phyloP scores from a whole-genome alignment of 2,113 vertebrate species.

The Erythrocebus patas region DNA sequence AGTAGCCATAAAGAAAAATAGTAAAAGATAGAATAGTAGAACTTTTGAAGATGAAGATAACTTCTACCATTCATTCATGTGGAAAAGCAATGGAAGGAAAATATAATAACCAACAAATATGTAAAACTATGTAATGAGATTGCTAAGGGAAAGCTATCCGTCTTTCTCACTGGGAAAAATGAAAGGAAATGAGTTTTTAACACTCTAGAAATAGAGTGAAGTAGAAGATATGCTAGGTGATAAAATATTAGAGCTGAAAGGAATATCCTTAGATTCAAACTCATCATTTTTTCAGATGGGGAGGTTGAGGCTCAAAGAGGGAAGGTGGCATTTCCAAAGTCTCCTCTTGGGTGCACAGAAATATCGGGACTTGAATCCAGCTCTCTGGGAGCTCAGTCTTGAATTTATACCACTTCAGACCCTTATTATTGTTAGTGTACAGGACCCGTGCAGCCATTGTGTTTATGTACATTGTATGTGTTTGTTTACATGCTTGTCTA shows the following conservation, averaged over 20 bases:
- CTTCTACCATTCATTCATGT: constrained; percentile 36
- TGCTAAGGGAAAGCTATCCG: constrained; percentile 35
- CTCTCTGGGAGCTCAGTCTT: neutral
- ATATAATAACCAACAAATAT: constrained; percentile 64
- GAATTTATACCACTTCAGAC: neutral
- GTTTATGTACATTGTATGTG: neutral
- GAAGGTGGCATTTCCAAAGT: constrained; percentile 16
- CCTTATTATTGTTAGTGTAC: neutral
- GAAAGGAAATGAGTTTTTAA: constrained; percentile 56
- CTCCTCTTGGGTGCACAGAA: neutral
- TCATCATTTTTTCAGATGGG: constrained; percentile 15
- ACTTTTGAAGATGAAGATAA: constrained; percentile 47
- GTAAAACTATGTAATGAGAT: constrained; percentile 65
- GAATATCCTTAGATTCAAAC: neutral
- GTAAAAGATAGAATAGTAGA: constrained; percentile 27
- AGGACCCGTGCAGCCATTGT: neutral
- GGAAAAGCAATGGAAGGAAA: constrained; percentile 52
- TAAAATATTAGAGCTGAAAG: neutral
- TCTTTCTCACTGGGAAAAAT: constrained; percentile 54
- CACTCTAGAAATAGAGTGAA: neutral
- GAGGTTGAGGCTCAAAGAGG: neutral
- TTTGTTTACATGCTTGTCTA: neutral
- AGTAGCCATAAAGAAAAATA: neutral
- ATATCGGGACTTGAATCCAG: neutral
- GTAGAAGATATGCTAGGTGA: constrained; percentile 1